Percentiles rank a stretch among this genome's conserved stretches.
Conservation (phyloP, 2,888 invertebrate genomes). For the Heteropelma amictum region DNA sequence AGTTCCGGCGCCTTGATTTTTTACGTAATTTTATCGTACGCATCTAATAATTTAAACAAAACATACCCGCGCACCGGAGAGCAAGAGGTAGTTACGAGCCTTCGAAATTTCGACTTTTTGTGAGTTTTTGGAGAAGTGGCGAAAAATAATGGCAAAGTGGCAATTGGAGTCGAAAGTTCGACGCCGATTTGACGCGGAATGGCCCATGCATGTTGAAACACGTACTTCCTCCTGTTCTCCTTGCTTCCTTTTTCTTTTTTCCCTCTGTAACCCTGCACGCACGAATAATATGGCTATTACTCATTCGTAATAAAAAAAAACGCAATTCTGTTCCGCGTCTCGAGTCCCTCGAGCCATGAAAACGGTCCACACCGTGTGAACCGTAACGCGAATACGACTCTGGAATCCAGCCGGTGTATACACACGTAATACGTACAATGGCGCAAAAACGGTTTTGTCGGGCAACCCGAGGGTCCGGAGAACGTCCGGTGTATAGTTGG, state of each 20-base stretch:
- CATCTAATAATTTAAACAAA: too few relatives aligned
- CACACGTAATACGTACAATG: conserved; percentile 30
- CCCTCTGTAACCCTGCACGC: conserved; percentile 1
- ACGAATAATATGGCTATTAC: conserved; percentile 24
- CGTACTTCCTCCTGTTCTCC: conserved; percentile 13
- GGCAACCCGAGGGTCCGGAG: conserved; percentile 16
- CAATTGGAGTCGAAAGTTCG: conserved; percentile 16
- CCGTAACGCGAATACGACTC: conserved; percentile 41
- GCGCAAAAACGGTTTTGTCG: conserved; percentile 30
- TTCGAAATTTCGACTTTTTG: too few relatives aligned
- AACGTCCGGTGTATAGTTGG: conserved; percentile 47
- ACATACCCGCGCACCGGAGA: too few relatives aligned
- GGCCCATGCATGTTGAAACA: not conserved
- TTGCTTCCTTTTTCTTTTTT: conserved; percentile 1
- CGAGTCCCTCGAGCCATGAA: conserved; percentile 30
- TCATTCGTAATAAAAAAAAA: conserved; percentile 31
- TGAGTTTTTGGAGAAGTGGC: too few relatives aligned
- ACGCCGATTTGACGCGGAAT: conserved; percentile 6
- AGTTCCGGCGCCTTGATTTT: too few relatives aligned
- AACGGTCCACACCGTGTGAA: conserved; percentile 48
- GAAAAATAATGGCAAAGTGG: not conserved
- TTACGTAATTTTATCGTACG: too few relatives aligned
- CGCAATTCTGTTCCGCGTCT: conserved; percentile 28
- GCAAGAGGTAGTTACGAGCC: too few relatives aligned
- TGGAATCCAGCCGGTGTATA: not conserved